Percentiles rank a stretch among this genome's conserved stretches.
Conservation (phyloP, 64 coral and sea anemone genomes). For the Montipora efflorescens region DNA sequence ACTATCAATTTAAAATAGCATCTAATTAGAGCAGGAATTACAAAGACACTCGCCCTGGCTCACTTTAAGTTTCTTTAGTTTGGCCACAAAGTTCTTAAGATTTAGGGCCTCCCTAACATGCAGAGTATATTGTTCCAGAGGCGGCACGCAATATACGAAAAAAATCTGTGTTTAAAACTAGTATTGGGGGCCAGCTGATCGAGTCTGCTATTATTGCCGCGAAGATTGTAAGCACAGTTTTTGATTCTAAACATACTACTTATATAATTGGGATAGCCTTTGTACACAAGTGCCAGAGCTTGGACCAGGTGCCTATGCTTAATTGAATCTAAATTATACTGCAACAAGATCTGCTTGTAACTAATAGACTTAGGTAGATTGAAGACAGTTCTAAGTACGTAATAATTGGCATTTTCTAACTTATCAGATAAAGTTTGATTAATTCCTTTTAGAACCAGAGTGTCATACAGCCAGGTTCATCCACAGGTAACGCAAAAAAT, state of each 20-base stretch:
- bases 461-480: no score
- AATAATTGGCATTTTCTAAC: neutral
- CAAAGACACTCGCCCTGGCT: neutral
- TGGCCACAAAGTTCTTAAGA: neutral
- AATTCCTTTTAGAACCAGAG: neutral
- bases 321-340: neutral
- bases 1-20: neutral
- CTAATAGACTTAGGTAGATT: neutral
- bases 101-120: neutral
- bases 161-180: neutral
- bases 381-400: neutral
- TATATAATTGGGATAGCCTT: constrained; percentile 12
- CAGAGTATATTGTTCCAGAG: no score
- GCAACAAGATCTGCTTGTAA: constrained; percentile 7
- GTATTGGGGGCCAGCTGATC: neutral
- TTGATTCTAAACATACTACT: neutral
- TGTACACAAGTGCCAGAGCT: neutral
- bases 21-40: neutral
- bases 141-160: neutral
- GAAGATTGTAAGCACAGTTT: neutral
- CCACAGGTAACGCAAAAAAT: no score
- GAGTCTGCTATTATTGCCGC: neutral
- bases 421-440: neutral
- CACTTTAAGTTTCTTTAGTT: neutral
- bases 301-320: neutral